A percentile compares a stretch with the other conserved stretches of the same genome.
Evolutionary conservation across 2,888 invertebrate genomes (phyloP).

Genomic region (Catocala fraxini): DNA sequence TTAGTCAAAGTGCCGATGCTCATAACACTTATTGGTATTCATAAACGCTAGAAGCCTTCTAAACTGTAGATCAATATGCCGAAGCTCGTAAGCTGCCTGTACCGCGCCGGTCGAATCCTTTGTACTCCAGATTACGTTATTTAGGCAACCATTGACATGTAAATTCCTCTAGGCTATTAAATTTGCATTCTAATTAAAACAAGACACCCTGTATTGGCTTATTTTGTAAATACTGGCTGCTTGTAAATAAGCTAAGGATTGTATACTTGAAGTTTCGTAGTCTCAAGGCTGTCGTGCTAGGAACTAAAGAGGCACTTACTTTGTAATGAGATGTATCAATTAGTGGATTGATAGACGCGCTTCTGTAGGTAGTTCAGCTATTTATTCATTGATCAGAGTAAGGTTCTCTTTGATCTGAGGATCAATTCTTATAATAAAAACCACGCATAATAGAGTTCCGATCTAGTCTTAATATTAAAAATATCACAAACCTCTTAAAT

Average conservation of each 20-base stretch:
- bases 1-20: conserved; percentile 42
- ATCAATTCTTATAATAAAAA: too few species aligned
- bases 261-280: conserved; percentile 47
- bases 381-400: too few species aligned
- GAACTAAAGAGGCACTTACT: conserved; percentile 6
- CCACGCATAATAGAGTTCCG: too few species aligned
- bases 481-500: too few species aligned
- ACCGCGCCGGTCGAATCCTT: conserved; percentile 65
- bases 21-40: conserved; percentile 66
- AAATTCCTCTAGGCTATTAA: conserved; percentile 84
- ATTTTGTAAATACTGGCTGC: conserved; percentile 56
- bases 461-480: too few species aligned
- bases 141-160: conserved; percentile 85
- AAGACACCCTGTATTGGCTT: conserved; percentile 69
- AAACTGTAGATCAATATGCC: conserved; percentile 71
- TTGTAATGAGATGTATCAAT: not conserved
- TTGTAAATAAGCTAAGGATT: conserved; percentile 52
- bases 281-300: conserved; percentile 20
- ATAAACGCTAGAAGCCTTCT: conserved; percentile 62
- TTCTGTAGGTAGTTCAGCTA: too few species aligned
- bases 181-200: conserved; percentile 86
- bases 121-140: conserved; percentile 80
- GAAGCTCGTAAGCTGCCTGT: conserved; percentile 62
- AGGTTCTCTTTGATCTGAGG: too few species aligned
- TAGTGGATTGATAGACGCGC: too few species aligned